phyloP scores from a whole-genome alignment of 2,888 invertebrate genomes.

The Xestia c-nigrum region DNA sequence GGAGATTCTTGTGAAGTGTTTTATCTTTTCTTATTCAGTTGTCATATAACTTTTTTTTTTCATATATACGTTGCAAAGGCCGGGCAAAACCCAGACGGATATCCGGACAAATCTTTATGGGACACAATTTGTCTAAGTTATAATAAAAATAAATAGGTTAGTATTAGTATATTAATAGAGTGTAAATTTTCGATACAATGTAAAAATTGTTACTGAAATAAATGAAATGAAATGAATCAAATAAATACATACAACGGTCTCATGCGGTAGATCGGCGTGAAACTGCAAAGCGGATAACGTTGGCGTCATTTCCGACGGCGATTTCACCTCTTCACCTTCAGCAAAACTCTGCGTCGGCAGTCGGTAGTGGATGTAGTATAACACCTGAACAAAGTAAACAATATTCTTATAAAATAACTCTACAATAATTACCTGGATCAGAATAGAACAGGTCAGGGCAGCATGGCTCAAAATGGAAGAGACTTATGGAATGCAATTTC shows the following conservation, averaged over 20 bases:
- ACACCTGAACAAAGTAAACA: slow-evolving; percentile 86
- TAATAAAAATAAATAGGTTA: slow-evolving; percentile 1
- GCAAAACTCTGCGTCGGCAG: slow-evolving; percentile 93
- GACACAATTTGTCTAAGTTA: background rate
- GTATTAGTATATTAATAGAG: too few relatives aligned
- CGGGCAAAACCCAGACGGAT: background rate
- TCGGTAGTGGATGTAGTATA: slow-evolving; percentile 96
- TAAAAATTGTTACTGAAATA: too few relatives aligned
- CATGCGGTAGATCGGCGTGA: slow-evolving; percentile 96
- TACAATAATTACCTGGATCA: background rate
- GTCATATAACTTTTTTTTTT: background rate
- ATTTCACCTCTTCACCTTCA: slow-evolving; percentile 90
- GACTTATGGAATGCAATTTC: background rate
- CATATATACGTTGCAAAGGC: background rate
- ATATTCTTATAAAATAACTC: background rate
- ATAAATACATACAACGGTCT: slow-evolving; percentile 90
- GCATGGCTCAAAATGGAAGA: background rate
- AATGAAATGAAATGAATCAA: too few relatives aligned
- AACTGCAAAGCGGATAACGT: slow-evolving; percentile 95
- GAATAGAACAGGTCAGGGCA: background rate
- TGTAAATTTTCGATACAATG: too few relatives aligned
- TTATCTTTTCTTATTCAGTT: background rate
- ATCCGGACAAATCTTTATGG: background rate
- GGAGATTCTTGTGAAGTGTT: background rate
- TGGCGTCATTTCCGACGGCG: slow-evolving; percentile 92